A percentile compares a stretch with the other conserved stretches of the same genome.
Evolutionary conservation across 2,888 invertebrate species (phyloP).

Genomic region (Diogma glabrata): DNA sequence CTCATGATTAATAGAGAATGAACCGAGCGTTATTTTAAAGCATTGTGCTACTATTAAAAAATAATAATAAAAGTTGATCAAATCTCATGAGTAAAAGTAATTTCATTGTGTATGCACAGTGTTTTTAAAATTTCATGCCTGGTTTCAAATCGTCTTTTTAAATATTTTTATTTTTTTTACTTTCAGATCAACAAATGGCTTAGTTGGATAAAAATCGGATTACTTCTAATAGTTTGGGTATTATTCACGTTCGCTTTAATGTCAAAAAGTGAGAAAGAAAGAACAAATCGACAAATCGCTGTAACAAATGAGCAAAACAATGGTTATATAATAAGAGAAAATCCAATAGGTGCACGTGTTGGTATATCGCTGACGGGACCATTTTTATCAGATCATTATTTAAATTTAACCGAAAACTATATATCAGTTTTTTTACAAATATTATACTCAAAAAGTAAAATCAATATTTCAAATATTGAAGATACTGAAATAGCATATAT

Average conservation of each 20-base stretch:
- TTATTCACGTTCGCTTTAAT: conserved; percentile 56
- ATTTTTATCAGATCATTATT: conserved; percentile 39
- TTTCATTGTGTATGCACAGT: too few species aligned
- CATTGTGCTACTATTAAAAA: too few species aligned
- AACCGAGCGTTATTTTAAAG: too few species aligned
- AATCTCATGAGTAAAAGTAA: too few species aligned
- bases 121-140: too few species aligned
- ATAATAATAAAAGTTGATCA: too few species aligned
- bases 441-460: conserved; percentile 18
- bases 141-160: too few species aligned
- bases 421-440: conserved; percentile 41
- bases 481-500: neutral
- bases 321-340: conserved; percentile 17
- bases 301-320: neutral
- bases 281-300: conserved; percentile 24
- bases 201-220: conserved; percentile 37
- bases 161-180: neutral
- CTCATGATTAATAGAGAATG: too few species aligned
- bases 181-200: conserved; percentile 28
- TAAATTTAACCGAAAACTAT: conserved; percentile 37
- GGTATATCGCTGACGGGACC: conserved; percentile 15
- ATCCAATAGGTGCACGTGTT: conserved; percentile 37
- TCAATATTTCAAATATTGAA: conserved; percentile 13
- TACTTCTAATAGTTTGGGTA: conserved; percentile 51
- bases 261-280: conserved; percentile 53